A percentile compares a stretch with the other conserved stretches of the same genome.
These are phyloP conservation scores for Pherbina coryleti DNA, from an alignment of 2,888 invertebrate genomes.

Conservation along the genomic window DNA sequence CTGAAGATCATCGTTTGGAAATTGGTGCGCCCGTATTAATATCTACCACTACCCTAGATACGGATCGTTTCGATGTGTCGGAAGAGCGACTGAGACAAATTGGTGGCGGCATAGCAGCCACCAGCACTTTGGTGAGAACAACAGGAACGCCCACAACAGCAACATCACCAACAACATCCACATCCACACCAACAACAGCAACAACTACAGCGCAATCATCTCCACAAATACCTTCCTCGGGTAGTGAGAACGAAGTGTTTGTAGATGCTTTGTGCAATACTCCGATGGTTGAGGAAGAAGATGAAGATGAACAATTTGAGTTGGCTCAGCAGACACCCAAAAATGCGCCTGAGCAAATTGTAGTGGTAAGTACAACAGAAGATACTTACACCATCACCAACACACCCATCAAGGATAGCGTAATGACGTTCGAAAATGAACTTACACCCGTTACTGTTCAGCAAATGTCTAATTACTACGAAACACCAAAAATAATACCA, in stretches of 20 bases:
- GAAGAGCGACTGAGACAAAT: conserved; percentile 61
- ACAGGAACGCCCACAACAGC: conserved; percentile 27
- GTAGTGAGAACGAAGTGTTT: conserved; percentile 65
- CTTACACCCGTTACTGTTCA: conserved; percentile 45
- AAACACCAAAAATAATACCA: conserved; percentile 47
- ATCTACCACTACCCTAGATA: conserved; percentile 67
- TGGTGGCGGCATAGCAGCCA: conserved; percentile 59
- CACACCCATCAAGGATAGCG: not conserved
- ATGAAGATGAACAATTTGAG: conserved; percentile 44
- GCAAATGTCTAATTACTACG: conserved; percentile 52
- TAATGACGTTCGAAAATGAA: not conserved
- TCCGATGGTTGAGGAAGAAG: conserved; percentile 43
- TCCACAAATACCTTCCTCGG: conserved; percentile 53
- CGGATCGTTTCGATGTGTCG: conserved; percentile 64
- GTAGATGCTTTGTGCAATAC: conserved; percentile 64
- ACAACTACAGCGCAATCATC: conserved; percentile 43
- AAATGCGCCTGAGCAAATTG: not conserved
- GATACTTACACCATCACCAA: not conserved
- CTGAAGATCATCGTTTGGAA: conserved; percentile 67
- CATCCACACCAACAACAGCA: conserved; percentile 21
- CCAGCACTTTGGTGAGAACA: conserved; percentile 45
- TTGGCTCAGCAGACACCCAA: conserved; percentile 44
- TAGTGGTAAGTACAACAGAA: not conserved
- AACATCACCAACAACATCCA: not conserved
- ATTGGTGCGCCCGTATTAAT: conserved; percentile 68